Evolutionary conservation across 2,888 invertebrate species (phyloP).

Genomic region (Eupithecia exiguata): DNA sequence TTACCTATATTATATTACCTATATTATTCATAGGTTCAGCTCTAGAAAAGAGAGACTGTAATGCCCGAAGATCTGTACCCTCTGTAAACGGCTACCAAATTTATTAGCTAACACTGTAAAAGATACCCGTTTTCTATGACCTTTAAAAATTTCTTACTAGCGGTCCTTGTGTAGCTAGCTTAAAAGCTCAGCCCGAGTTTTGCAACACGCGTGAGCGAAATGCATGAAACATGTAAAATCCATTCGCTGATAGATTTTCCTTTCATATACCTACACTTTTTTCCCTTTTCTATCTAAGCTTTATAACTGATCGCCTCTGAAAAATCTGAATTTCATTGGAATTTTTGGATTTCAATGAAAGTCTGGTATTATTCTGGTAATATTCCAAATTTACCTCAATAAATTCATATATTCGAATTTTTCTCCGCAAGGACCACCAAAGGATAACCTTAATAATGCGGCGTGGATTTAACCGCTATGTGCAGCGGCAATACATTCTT

Average conservation of each 20-base stretch:
- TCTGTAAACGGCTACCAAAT: too few species aligned
- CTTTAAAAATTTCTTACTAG: too few species aligned
- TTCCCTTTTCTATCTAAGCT: neutral
- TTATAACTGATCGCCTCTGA: neutral
- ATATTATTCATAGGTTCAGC: neutral
- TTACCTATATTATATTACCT: too few species aligned
- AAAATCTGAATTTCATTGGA: neutral
- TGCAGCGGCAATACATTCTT: neutral
- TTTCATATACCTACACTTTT: conserved; percentile 7
- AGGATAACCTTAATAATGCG: neutral
- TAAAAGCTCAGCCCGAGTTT: conserved; percentile 8
- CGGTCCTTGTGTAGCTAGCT: neutral
- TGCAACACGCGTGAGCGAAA: neutral
- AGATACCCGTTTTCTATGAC: too few species aligned
- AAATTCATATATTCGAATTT: too few species aligned
- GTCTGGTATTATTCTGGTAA: neutral
- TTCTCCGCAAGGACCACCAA: neutral
- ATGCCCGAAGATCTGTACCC: too few species aligned
- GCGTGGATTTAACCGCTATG: neutral
- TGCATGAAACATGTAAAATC: conserved; percentile 6
- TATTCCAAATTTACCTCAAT: neutral
- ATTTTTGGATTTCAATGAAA: neutral
- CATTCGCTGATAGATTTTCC: conserved; percentile 4
- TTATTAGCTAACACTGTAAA: too few species aligned
- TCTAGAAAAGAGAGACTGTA: neutral